Base-by-base conservation (phyloP, 2,888 invertebrate genomes). In the Gastrophysa polygoni region DNA sequence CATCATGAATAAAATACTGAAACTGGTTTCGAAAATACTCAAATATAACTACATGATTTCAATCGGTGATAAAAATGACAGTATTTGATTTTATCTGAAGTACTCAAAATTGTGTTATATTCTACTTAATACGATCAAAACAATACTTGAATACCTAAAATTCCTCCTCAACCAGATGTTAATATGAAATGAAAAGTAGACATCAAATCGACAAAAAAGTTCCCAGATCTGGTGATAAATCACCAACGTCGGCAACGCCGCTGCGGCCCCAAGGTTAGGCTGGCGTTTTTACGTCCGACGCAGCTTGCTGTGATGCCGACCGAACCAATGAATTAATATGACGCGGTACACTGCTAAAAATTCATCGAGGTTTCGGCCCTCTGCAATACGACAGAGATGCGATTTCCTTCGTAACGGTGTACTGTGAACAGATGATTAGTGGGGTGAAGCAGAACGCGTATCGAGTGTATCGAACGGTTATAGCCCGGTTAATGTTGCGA, bases 291-390 rank as follows among this genome's bases (percentile, higher is more conserved):
- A 71, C 69, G 73, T 73, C 70, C 66, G 68, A 69, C 72, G 69
- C 73, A 71, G 74, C 74, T 73, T 71, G 74, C 74, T 73, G 71
- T 68, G 71, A 73, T 72, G 71, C 67, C 68, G 67, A 71, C 71
- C 73, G 70, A 72, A 69, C 74, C 75, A 75, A 75, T 75, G 75
- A 74, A 74, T 76, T 77, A 75, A 77, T 76, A 70, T 73, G 70
- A 66, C 46, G 67, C 56, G 24, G 56, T 73, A 75, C 74, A 73
- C 74, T 74, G 75, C 64, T 65, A 74, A 72, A 70, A 70, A 56
- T 57, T 11, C 4, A 14, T 2, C 43, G 48, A 16, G 14, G 16
- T 49, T 34, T 32, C 18, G 34, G 24, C 28, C 8, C n/a, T n/a
- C n/a, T n/a, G n/a, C n/a, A n/a, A n/a, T n/a, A n/a, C 16, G 17